phyloP scores from a whole-genome alignment of 2,113 vertebrate genomes.

The Tonatia bakeri region DNA sequence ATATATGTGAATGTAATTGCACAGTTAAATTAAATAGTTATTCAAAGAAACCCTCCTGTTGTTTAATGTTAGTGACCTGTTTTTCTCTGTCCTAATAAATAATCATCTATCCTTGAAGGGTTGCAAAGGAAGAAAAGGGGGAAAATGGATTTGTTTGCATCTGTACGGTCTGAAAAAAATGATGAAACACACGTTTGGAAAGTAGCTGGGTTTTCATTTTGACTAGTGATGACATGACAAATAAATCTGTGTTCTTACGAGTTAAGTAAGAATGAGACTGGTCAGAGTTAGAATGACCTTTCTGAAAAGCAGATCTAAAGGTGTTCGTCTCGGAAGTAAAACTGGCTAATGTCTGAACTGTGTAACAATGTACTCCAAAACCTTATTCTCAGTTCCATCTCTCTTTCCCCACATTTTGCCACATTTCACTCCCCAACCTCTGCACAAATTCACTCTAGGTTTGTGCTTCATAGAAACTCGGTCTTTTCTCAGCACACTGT shows the following conservation, averaged over 20 bases:
- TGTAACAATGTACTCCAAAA: background rate
- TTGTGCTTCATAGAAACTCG: background rate
- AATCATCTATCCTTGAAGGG: background rate
- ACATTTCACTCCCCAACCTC: background rate
- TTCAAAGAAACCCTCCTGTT: background rate
- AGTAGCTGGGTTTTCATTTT: constrained; percentile 7
- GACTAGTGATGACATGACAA: background rate
- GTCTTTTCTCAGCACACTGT: background rate
- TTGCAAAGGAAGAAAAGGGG: background rate
- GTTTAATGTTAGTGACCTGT: background rate
- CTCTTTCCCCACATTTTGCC: background rate
- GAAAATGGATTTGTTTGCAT: background rate
- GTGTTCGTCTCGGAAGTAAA: background rate
- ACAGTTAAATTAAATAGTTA: constrained; percentile 29
- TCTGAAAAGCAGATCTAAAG: background rate
- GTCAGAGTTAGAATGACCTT: background rate
- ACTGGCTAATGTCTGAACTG: background rate
- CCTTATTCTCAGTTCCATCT: background rate
- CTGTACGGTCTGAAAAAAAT: background rate
- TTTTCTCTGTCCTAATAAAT: background rate
- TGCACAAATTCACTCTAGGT: background rate
- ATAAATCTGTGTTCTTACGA: background rate
- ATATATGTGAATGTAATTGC: background rate
- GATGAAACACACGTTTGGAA: background rate
- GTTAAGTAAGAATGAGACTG: background rate